These are phyloP conservation scores for Xiphorhynchus elegans DNA, from an alignment of 2,113 vertebrate species.

Conservation along the genomic window DNA sequence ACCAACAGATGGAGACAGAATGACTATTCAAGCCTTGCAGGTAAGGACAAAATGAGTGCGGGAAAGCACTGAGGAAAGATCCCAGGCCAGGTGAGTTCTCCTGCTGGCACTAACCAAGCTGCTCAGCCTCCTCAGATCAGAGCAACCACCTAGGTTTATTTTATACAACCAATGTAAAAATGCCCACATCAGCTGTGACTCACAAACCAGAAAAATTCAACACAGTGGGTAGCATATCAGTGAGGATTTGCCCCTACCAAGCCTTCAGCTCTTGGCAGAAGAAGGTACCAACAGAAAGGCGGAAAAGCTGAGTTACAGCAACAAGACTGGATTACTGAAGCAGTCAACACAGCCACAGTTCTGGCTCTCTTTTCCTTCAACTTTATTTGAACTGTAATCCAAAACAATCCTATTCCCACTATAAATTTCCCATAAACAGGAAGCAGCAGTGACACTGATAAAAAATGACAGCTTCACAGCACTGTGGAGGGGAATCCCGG, in stretches of 20 bases:
- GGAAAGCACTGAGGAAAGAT: neutral
- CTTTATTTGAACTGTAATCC: neutral
- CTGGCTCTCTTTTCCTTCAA: neutral
- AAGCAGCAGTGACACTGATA: neutral
- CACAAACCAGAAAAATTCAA: neutral
- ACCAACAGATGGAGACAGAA: neutral
- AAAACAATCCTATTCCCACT: neutral
- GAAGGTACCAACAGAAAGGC: neutral
- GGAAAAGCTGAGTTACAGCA: neutral
- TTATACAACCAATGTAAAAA: neutral
- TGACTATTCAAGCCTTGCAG: neutral
- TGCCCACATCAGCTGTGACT: neutral
- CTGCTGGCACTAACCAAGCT: neutral
- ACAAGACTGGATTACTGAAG: neutral
- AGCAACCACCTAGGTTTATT: neutral
- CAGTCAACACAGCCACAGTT: neutral
- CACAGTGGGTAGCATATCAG: fast-evolving
- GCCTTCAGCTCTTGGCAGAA: neutral
- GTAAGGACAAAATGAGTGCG: neutral
- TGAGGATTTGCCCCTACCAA: neutral
- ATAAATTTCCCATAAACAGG: neutral
- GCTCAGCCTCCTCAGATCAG: neutral
- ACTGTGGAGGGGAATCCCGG: neutral
- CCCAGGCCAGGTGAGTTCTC: neutral
- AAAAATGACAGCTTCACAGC: neutral